Percentiles rank a stretch among this genome's conserved stretches.
phyloP scores from a whole-genome alignment of 2,797 vertebrate genomes.

The Natrix natrix region DNA sequence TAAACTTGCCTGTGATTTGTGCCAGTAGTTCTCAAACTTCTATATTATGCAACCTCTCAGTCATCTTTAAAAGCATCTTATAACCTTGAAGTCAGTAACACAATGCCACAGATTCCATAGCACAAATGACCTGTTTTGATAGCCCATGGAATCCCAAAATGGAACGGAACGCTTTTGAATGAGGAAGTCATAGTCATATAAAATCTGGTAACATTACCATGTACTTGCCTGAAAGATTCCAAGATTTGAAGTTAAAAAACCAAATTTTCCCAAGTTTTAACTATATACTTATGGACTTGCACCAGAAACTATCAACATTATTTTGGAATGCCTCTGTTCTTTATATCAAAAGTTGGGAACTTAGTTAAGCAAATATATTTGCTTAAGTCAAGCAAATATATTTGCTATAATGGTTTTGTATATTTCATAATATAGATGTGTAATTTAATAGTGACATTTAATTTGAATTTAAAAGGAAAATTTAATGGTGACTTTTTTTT shows the following conservation, averaged over 20 bases:
- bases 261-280: background rate
- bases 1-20: background rate
- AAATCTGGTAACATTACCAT: background rate
- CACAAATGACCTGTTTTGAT: background rate
- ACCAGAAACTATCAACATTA: background rate
- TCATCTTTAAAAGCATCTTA: background rate
- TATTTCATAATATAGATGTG: background rate
- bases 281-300: background rate
- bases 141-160: background rate
- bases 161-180: background rate
- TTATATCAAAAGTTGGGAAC: background rate
- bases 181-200: background rate
- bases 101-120: background rate
- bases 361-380: background rate
- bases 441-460: background rate
- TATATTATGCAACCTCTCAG: background rate
- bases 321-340: background rate
- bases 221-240: background rate
- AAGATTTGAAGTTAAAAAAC: background rate
- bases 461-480: background rate
- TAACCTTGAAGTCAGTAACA: background rate
- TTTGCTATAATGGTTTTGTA: background rate
- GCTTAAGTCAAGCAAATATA: background rate
- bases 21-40: background rate
- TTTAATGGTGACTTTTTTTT: background rate